Evolutionary conservation across 1,140 invertebrate genomes (phyloP), one percentile per base, ranked within the genome.

Genomic region (Anoplolepis gracilipes): DNA sequence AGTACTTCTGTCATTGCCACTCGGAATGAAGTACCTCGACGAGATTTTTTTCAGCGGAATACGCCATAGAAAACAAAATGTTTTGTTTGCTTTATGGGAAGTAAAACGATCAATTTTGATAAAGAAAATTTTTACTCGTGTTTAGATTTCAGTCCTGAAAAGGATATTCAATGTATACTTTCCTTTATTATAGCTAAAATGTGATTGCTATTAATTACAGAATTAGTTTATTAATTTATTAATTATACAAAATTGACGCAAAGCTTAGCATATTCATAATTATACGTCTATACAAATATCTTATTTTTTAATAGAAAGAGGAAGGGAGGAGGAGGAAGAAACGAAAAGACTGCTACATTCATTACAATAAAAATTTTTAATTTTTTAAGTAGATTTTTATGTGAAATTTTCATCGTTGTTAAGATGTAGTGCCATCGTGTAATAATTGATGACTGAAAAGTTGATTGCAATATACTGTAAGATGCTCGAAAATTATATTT

Each of bases 1-100:
- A 86, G 81, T 89, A 87, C 85, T 78, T 72, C 79, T 90, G 89
- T 90, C 89, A 90, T 90, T 90, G 89, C 82, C 88, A 89, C 88
- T 78, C 90, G 88, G 64, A 87, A 46, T 57, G 53, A 22, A 33
- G 25, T 42, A 78, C n/a, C 53, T 61, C 65, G 65, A 13, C 36
- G 11, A 28, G 42, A 53, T 70, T 59, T 61, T 70, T 59, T 59
- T 30, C 25, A 19, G 4, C 19, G 4, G 6, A 39, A 25, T 72
- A 22, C 19, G 36, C 11, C 16, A 19, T 3, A 5, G 25, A 30
- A 22, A 36, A n/a, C 30, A 36, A 70, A 70, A 57, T 25, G 36
- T 39, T 70, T 33, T 16, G 19, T 72, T 57, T 36, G 42, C 30
- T 13, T 25, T 22, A 19, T 28, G 16, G 0, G 11, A 30, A 19